phyloP scores from a whole-genome alignment of 2,797 vertebrate species.

The Emydoidea blandingii region DNA sequence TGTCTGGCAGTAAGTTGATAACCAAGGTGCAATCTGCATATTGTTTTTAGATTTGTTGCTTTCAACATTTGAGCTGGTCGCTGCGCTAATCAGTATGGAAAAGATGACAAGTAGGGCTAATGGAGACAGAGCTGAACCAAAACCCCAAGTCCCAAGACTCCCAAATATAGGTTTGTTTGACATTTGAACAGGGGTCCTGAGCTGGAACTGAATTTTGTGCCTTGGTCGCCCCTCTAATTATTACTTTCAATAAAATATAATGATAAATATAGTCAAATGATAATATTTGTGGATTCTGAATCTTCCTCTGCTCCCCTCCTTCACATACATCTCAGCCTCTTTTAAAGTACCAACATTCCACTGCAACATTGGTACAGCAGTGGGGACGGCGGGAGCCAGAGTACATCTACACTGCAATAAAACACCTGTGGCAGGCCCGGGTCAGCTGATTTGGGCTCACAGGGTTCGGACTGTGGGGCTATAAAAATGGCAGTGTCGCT shows the following conservation, averaged over 20 bases:
- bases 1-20: background rate
- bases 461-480: background rate
- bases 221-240: accelerated
- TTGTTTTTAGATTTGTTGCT: background rate
- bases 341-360: background rate
- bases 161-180: background rate
- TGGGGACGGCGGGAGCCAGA: too few species aligned
- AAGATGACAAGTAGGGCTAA: background rate
- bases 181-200: background rate
- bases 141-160: background rate
- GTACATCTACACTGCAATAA: background rate
- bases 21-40: background rate
- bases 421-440: background rate
- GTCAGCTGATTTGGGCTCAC: background rate
- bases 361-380: background rate
- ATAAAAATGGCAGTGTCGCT: background rate
- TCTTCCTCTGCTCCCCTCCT: background rate
- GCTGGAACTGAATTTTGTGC: accelerated
- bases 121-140: background rate
- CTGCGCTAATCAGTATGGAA: background rate
- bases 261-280: background rate
- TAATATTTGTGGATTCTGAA: background rate
- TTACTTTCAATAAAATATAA: background rate
- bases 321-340: background rate
- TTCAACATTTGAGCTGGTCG: background rate